Conservation (phyloP, 2,113 vertebrate genomes). For the Centropus unirufus region DNA sequence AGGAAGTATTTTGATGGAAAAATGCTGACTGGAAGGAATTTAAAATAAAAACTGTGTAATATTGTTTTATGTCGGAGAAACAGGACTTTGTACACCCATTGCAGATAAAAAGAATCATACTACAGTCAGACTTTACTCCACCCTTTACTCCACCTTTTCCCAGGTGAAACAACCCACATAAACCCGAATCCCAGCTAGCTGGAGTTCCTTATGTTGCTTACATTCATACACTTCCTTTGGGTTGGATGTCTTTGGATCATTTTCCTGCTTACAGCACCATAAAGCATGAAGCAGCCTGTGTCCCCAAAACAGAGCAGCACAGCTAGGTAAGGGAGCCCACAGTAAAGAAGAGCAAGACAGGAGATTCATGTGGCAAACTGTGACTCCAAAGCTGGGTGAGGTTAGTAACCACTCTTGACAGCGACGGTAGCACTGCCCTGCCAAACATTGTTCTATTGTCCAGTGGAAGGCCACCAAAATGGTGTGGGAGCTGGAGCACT, state of each 20-base stretch:
- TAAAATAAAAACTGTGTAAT: not conserved
- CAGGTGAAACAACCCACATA: not conserved
- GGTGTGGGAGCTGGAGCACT: not conserved
- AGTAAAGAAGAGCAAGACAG: not conserved
- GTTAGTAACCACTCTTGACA: not conserved
- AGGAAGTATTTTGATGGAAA: not conserved
- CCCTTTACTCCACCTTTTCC: not conserved
- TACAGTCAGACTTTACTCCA: not conserved
- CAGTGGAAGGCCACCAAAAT: not conserved
- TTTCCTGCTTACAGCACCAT: not conserved
- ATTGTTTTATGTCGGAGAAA: not conserved
- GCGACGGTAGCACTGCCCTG: not conserved
- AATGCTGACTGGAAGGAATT: not conserved
- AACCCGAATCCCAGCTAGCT: not conserved
- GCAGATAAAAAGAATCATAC: not conserved
- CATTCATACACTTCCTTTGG: not conserved
- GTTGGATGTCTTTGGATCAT: not conserved
- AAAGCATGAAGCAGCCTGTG: not conserved
- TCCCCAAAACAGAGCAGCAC: not conserved
- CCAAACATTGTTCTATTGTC: not conserved
- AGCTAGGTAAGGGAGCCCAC: not conserved
- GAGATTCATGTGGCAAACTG: not conserved
- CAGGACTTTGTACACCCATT: conserved; percentile 31
- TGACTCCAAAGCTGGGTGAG: not conserved
- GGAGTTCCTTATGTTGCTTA: not conserved